Conservation (phyloP, 2,797 vertebrate species). For the Amphiprion clarkii region DNA sequence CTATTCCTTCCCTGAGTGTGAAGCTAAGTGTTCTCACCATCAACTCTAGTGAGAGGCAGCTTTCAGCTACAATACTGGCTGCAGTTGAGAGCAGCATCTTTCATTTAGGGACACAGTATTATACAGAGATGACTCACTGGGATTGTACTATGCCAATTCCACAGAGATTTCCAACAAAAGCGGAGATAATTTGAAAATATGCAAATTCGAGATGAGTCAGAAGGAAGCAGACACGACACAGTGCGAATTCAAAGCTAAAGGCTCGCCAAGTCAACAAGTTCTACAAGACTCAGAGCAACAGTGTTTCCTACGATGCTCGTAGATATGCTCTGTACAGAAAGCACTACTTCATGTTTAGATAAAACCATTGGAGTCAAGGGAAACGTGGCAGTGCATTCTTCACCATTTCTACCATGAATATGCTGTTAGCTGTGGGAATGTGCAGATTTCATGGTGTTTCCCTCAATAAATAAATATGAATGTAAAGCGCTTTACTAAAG, state of each 20-base stretch:
- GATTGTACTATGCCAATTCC: slow-evolving; percentile 49
- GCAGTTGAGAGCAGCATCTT: slow-evolving; percentile 37
- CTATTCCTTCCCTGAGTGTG: slow-evolving; percentile 27
- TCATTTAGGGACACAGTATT: slow-evolving; percentile 45
- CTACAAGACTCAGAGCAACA: slow-evolving; percentile 13
- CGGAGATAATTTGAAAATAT: slow-evolving; percentile 62
- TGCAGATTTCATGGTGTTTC: slow-evolving; percentile 3
- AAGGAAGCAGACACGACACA: slow-evolving; percentile 24
- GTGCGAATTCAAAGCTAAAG: slow-evolving; percentile 40
- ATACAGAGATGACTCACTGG: slow-evolving; percentile 54
- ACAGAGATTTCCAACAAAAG: slow-evolving; percentile 52
- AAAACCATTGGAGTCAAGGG: slow-evolving; percentile 46
- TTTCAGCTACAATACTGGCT: slow-evolving; percentile 31
- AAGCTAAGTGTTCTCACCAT: slow-evolving; percentile 43
- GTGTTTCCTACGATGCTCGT: slow-evolving; percentile 12
- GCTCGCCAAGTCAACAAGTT: slow-evolving; percentile 52
- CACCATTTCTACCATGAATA: slow-evolving; percentile 33
- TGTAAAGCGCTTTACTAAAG: not conserved
- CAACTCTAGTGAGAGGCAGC: slow-evolving; percentile 24
- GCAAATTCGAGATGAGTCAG: slow-evolving; percentile 59
- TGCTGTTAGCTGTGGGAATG: slow-evolving; percentile 27
- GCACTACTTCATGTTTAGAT: slow-evolving; percentile 46
- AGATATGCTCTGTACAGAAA: slow-evolving; percentile 28
- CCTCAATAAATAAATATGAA: not conserved
- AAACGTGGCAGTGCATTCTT: slow-evolving; percentile 41